Evolutionary conservation across 2,888 invertebrate genomes (phyloP), one percentile per base, ranked within the genome.

Genomic region (Dascillus cervinus): DNA sequence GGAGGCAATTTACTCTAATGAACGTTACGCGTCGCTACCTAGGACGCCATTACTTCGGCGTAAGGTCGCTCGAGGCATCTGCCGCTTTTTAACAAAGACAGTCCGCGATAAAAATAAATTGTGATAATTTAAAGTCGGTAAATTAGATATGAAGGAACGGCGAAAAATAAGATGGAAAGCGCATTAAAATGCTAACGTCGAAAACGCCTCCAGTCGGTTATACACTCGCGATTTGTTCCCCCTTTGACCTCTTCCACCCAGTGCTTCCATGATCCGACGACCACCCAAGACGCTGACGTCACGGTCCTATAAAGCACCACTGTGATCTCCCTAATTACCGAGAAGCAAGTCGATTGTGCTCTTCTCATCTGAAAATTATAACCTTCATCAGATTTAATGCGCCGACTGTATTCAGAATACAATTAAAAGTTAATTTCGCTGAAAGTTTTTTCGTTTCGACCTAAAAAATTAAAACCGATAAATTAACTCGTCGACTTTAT

Each of bases 211-310:
- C 25, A 26, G 26, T 26, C 24, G 27, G 17, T 8, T 17, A 17
- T 17, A 29, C 46, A 46, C 48, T 49, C 43, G 52, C 49, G 52
- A 53, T 51, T 52, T 52, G 46, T 39, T 43, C 41, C 46, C 49
- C 44, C 43, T 44, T 39, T 39, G 31, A 32, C 34, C 37, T 32
- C 32, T 29, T 26, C 29, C 27, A 35, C 29, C 35, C 27, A 30
- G 13, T 26, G 32, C 34, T 32, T 34, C 27, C 30, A 31, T 22
- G 19, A 34, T 34, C 30, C 33, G 32, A 36, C 44, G 56, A 50
- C 56, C 56, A 56, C 56, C 56, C 56, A 56, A 53, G 53, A 34
- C 20, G 52, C 48, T 49, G 48, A 53, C 53, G 50, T 52, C 52
- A 49, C 46, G 45, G 50, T 52, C 52, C 51, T 41, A n/a, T n/a